Conservation (phyloP, 92 coral and sea anemone species). For the Scolanthus callimorphus region DNA sequence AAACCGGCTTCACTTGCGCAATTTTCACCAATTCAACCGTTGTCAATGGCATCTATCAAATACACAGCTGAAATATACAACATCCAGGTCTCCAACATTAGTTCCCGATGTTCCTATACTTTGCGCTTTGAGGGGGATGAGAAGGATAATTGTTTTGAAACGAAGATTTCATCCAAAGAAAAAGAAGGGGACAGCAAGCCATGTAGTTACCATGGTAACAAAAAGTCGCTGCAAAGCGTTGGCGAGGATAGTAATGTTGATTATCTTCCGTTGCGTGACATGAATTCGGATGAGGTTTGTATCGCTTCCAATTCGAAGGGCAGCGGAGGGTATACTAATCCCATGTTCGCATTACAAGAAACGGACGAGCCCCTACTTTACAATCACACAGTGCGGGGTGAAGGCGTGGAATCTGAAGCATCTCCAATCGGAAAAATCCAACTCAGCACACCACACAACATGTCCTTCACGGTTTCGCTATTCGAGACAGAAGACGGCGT, state of each 20-base stretch:
- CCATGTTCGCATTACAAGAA: not conserved
- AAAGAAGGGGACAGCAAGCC: not conserved
- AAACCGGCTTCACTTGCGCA: not conserved
- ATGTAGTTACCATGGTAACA: not conserved
- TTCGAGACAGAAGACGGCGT: conserved; percentile 18
- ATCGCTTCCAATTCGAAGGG: not conserved
- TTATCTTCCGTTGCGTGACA: conserved; percentile 5
- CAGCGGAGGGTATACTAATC: not conserved
- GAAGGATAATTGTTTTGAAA: conserved; percentile 6
- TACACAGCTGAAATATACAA: conserved; percentile 7
- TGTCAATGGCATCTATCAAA: conserved; percentile 3
- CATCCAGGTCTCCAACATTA: conserved; percentile 11
- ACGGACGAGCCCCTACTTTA: not conserved
- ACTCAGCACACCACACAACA: conserved; percentile 26
- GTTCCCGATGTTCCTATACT: not conserved
- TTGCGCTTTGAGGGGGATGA: conserved; percentile 10
- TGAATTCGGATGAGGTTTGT: not conserved
- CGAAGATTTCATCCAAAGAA: conserved; percentile 3
- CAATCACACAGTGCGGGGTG: conserved; percentile 33
- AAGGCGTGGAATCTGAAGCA: conserved; percentile 24
- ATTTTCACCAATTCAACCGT: not conserved
- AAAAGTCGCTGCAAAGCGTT: conserved; percentile 1
- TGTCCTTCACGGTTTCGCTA: conserved; percentile 26
- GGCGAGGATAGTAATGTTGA: conserved; percentile 11
- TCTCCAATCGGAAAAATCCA: too few relatives aligned